Evolutionary conservation across 2,113 vertebrate genomes (phyloP), one percentile per base, ranked within the genome.

Genomic region (Megaceryle torquata): DNA sequence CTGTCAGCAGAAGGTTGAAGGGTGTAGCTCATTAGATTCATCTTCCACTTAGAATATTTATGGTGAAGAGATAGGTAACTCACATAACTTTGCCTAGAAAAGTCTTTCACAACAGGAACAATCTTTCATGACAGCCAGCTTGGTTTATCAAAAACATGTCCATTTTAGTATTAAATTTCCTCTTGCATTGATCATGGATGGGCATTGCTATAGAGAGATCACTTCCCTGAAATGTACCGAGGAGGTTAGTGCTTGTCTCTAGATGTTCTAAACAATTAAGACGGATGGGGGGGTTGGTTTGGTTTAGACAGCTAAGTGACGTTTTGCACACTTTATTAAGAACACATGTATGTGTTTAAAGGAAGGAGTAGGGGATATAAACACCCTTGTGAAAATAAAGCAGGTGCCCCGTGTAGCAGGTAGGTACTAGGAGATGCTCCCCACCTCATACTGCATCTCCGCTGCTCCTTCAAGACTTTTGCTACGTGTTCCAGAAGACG

Each of bases 151-250:
- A 19, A 74, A 64, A 2, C 0, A 0, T 1, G 4, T 10, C 7
- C 3, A 2, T 31, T 82, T 69, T 37, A 51, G 10, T 22, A 16
- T 39, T 53, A 17, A 28, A 22, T 57, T n/a, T 59, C 3, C 5
- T 63, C 41, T 15, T 59, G 37, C 4, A 2, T 19, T 24, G 9
- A 6, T 29, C 5, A 5, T 12, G 13, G 51, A 5, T 14, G 11
- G 51, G 8, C 0, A 0, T 33, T 48, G 28, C 17, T 22, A 28
- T 2, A 22, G 5, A 53, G 21, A 0, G 0, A 14, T 57, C 9
- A 1, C 25, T 33, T 39, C 11, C 1, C 2, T 26, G 15, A 13
- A 57, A 28, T 13, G 24, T 0, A 11, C 5, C 33, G 11, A 41
- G 41, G 22, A 26, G 24, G 3, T 15, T 6, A 6, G 7, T 39